Percentiles rank a stretch among this genome's conserved stretches.
Evolutionary conservation across 2,797 vertebrate species (phyloP).

Genomic region (Thaleichthys pacificus): DNA sequence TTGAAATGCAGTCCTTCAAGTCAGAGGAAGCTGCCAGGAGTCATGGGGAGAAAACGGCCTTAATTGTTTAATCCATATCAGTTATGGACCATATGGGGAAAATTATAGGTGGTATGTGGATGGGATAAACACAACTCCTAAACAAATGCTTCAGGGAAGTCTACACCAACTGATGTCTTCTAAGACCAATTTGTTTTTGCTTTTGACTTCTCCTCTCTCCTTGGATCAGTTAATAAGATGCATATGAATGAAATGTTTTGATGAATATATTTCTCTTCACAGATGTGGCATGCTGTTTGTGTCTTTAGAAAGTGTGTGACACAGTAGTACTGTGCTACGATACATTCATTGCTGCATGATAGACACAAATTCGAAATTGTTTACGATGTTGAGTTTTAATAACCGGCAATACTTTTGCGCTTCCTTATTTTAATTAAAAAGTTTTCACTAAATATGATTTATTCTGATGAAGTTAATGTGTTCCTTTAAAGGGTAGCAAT

Average conservation of each 20-base stretch:
- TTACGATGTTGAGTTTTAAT: too few species aligned
- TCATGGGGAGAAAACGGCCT: conserved; percentile 71
- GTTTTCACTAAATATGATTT: conserved; percentile 70
- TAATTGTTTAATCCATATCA: conserved; percentile 80
- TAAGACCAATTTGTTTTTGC: conserved; percentile 67
- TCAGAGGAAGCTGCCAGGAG: conserved; percentile 65
- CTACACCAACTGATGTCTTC: conserved; percentile 65
- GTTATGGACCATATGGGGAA: conserved; percentile 73
- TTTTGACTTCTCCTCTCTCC: conserved; percentile 35
- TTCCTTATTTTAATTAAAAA: conserved; percentile 41
- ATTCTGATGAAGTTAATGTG: conserved; percentile 71
- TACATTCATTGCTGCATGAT: not conserved
- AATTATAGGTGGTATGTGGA: conserved; percentile 74
- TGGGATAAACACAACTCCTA: conserved; percentile 65
- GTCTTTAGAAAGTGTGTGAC: not conserved
- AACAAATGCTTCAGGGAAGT: conserved; percentile 68
- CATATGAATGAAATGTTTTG: not conserved
- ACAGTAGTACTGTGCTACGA: not conserved
- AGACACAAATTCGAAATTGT: too few species aligned
- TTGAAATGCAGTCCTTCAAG: conserved; percentile 64
- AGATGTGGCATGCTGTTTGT: not conserved
- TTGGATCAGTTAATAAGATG: conserved; percentile 46
- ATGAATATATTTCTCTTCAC: not conserved
- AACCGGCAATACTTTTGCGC: too few species aligned
- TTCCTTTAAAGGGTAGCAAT: conserved; percentile 70